These are phyloP conservation scores for Fistularia commersonii DNA, from an alignment of 2,797 vertebrate genomes.

Conservation along the genomic window DNA sequence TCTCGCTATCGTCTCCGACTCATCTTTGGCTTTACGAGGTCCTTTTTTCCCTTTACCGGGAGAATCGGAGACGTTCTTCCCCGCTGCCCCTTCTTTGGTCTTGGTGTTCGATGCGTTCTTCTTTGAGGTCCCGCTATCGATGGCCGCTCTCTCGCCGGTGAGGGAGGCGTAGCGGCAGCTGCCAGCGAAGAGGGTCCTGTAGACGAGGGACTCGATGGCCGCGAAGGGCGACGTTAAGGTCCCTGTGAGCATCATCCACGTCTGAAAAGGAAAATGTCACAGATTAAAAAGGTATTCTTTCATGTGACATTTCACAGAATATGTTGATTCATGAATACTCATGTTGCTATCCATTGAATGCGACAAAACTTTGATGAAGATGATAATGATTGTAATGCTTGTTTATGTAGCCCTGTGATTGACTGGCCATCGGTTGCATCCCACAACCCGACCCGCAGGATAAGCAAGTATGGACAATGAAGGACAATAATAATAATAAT, in stretches of 20 bases:
- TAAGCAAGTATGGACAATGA: too few species aligned
- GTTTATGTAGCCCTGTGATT: too few species aligned
- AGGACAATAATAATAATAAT: too few species aligned
- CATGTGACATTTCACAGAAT: too few species aligned
- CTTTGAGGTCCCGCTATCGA: slow-evolving; percentile 7
- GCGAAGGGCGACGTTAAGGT: slow-evolving; percentile 76
- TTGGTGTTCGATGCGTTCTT: background rate
- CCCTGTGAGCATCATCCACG: slow-evolving; percentile 85
- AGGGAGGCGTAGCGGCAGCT: slow-evolving; percentile 58
- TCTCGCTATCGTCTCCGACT: slow-evolving; percentile 9
- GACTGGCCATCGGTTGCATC: too few species aligned
- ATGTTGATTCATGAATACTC: too few species aligned
- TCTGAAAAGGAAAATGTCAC: slow-evolving; percentile 43
- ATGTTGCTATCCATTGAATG: too few species aligned
- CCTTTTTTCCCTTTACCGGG: slow-evolving; percentile 9
- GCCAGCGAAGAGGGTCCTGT: slow-evolving; percentile 79
- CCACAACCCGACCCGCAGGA: too few species aligned
- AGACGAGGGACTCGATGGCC: slow-evolving; percentile 76
- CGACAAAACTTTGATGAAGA: too few species aligned
- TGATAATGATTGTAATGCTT: too few species aligned
- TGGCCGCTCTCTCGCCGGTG: slow-evolving; percentile 27
- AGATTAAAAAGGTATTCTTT: too few species aligned
- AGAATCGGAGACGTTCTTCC: background rate
- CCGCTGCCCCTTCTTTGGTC: slow-evolving; percentile 23
- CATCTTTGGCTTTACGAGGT: slow-evolving; percentile 44